These are phyloP conservation scores for Dasypogon diadema DNA, from an alignment of 2,888 invertebrate species.

Conservation along the genomic window DNA sequence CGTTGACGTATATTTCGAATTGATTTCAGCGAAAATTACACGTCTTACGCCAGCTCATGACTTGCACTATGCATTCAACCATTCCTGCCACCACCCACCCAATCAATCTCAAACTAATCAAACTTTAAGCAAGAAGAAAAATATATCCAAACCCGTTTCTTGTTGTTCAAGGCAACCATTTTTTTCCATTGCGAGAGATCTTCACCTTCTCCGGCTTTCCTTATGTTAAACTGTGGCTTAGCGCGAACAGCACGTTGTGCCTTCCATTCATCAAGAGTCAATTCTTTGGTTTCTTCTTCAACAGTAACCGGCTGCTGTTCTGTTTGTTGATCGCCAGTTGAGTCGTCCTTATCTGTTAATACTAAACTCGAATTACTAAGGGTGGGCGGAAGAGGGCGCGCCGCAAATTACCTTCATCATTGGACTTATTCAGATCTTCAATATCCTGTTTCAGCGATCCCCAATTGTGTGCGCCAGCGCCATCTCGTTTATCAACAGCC, in stretches of 20 bases:
- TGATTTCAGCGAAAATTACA: too few relatives aligned
- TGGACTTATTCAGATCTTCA: slow-evolving; percentile 70
- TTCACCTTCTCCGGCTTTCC: slow-evolving; percentile 95
- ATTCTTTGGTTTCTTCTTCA: slow-evolving; percentile 82
- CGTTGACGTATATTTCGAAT: too few relatives aligned
- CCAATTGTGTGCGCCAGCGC: slow-evolving; percentile 96
- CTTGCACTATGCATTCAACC: too few relatives aligned
- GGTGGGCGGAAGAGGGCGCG: too few relatives aligned
- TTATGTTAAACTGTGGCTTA: slow-evolving; percentile 89
- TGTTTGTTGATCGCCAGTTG: slow-evolving; percentile 64
- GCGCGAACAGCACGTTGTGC: slow-evolving; percentile 83
- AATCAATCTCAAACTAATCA: too few relatives aligned
- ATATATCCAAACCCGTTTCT: slow-evolving; percentile 73
- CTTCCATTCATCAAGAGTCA: slow-evolving; percentile 96
- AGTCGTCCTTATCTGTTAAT: slow-evolving; percentile 64
- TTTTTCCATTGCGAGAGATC: slow-evolving; percentile 93
- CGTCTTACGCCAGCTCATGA: too few relatives aligned
- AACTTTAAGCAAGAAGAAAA: background rate
- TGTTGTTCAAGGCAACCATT: slow-evolving; percentile 83
- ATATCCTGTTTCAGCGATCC: slow-evolving; percentile 93
- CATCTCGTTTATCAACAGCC: slow-evolving; percentile 93
- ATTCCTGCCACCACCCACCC: too few relatives aligned
- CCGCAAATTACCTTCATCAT: slow-evolving; percentile 60
- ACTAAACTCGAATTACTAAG: too few relatives aligned
- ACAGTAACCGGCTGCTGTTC: slow-evolving; percentile 69